These are phyloP conservation scores for Scatophagus argus DNA, from an alignment of 2,113 vertebrate species.

Conservation along the genomic window DNA sequence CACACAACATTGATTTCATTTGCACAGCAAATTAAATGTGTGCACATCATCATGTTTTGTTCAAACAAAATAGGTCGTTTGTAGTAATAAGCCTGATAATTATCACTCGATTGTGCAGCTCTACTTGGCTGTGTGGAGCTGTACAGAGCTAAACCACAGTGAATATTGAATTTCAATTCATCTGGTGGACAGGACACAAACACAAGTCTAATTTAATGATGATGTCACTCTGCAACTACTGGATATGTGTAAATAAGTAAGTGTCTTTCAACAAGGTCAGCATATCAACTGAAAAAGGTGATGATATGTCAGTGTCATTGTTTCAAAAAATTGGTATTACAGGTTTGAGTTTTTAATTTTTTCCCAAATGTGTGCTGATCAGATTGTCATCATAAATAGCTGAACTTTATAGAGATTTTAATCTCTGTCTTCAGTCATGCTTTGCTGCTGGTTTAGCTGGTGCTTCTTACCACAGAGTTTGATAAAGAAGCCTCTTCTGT, in stretches of 20 bases:
- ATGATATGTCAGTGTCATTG: background rate
- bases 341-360: no score
- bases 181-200: background rate
- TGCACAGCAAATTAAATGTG: background rate
- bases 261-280: no score
- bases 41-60: background rate
- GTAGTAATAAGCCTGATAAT: background rate
- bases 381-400: no score
- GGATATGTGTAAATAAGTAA: no score
- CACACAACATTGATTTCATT: background rate
- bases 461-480: background rate
- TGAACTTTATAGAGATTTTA: background rate
- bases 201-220: background rate
- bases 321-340: background rate
- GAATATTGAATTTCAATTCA: background rate
- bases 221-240: background rate
- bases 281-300: background rate
- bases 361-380: no score
- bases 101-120: background rate
- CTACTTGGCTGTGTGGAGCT: background rate
- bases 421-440: background rate
- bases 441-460: no score
- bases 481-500: slow-evolving; percentile 24
- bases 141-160: background rate
- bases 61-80: background rate